Percentiles rank a stretch among this genome's conserved stretches.
These are phyloP conservation scores for Stenurella melanura DNA, from an alignment of 2,888 invertebrate species.

Conservation along the genomic window DNA sequence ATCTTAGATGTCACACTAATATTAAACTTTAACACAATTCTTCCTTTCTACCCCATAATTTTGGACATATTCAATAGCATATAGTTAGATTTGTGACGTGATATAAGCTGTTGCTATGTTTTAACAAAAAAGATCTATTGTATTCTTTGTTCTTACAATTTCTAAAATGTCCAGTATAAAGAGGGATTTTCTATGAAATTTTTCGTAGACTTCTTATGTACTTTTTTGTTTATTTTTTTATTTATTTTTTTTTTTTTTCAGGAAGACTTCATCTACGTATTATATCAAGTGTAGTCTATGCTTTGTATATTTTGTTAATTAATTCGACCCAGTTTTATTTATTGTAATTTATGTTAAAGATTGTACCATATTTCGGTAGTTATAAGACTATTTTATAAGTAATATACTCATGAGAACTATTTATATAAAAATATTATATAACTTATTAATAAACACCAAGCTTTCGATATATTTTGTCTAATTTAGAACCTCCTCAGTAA, in stretches of 20 bases:
- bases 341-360: neutral
- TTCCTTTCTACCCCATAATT: too few relatives aligned
- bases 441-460: neutral
- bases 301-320: neutral
- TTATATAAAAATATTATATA: slow-evolving; percentile 6
- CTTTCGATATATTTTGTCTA: neutral
- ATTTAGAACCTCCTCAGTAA: too few relatives aligned
- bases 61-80: too few relatives aligned
- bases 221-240: neutral
- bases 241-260: neutral
- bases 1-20: too few relatives aligned
- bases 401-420: slow-evolving; percentile 13
- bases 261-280: neutral
- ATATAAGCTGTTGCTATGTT: too few relatives aligned
- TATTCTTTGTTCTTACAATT: too few relatives aligned
- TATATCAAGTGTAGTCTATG: neutral
- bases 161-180: too few relatives aligned
- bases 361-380: neutral
- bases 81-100: too few relatives aligned
- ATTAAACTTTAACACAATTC: too few relatives aligned
- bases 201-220: too few relatives aligned
- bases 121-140: too few relatives aligned
- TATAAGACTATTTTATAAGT: slow-evolving; percentile 14
- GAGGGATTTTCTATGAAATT: too few relatives aligned
- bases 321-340: neutral